phyloP scores from a whole-genome alignment of 2,888 invertebrate species.

The Stenichneumon culpator region DNA sequence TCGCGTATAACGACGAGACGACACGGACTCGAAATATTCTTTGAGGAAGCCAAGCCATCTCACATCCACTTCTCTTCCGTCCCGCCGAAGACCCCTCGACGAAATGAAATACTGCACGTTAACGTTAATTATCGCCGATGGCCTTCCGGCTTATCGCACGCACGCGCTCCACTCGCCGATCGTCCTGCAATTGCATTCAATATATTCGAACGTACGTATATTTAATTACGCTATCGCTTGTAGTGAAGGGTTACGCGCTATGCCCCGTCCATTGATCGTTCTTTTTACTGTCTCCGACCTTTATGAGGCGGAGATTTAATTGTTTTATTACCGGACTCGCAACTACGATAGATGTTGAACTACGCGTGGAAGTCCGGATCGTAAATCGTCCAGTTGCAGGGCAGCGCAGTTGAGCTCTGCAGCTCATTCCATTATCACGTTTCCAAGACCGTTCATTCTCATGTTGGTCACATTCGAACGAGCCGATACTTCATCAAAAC shows the following conservation, averaged over 20 bases:
- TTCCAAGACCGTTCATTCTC: slow-evolving; percentile 24
- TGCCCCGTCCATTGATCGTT: slow-evolving; percentile 21
- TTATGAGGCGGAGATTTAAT: neutral
- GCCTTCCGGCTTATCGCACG: slow-evolving; percentile 66
- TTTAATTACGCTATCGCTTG: slow-evolving; percentile 53
- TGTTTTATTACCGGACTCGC: neutral
- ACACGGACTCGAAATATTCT: slow-evolving; percentile 31
- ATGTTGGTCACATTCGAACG: slow-evolving; percentile 23
- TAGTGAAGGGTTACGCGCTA: slow-evolving; percentile 22
- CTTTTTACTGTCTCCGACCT: neutral
- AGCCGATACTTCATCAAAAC: slow-evolving; percentile 48
- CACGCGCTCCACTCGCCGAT: slow-evolving; percentile 30
- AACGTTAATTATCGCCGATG: slow-evolving; percentile 73
- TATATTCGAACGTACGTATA: slow-evolving; percentile 34
- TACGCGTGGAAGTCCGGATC: neutral
- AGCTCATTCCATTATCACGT: slow-evolving; percentile 21
- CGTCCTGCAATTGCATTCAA: slow-evolving; percentile 45
- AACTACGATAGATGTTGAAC: neutral
- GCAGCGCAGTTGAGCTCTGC: neutral
- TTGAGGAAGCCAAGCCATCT: neutral
- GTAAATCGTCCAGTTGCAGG: neutral
- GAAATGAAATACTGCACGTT: slow-evolving; percentile 65
- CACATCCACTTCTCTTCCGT: neutral
- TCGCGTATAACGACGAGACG: slow-evolving; percentile 43
- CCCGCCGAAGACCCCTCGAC: slow-evolving; percentile 19